phyloP scores from a whole-genome alignment of 1,140 invertebrate species.

The Rhysida immarginata region DNA sequence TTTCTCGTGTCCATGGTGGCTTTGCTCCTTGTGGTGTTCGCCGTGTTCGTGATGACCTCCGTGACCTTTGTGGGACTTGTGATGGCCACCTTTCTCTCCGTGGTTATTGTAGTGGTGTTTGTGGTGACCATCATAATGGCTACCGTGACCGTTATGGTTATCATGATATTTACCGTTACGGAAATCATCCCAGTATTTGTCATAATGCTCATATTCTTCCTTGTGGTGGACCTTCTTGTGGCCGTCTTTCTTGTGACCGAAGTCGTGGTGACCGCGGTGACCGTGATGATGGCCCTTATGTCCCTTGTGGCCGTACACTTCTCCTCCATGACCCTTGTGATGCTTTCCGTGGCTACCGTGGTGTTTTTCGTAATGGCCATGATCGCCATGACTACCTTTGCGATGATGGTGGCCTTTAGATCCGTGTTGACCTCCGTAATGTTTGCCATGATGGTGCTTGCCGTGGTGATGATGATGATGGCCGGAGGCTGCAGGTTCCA shows the following conservation, averaged over 20 bases:
- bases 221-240: conserved; percentile 6
- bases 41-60: not conserved
- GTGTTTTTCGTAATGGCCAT: not conserved
- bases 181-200: conserved; percentile 5
- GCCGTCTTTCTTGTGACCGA: conserved; percentile 4
- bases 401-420: not conserved
- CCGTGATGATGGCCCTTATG: not conserved
- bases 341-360: not conserved
- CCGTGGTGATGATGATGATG: too few species aligned
- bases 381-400: conserved; percentile 1
- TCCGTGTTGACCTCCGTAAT: not conserved
- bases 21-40: not conserved
- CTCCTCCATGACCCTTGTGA: not conserved
- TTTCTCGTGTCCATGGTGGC: not conserved
- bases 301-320: not conserved
- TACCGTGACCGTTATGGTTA: not conserved
- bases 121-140: not conserved
- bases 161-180: not conserved
- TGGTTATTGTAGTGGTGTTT: not conserved
- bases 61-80: not conserved
- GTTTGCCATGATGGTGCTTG: not conserved
- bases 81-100: not conserved
- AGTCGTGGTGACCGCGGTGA: not conserved
- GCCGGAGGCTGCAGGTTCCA: too few species aligned
- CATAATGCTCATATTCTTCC: conserved; percentile 6